Percentiles rank a stretch among this genome's conserved stretches.
Evolutionary conservation across 2,797 vertebrate species (phyloP).

Genomic region (Alca torda): DNA sequence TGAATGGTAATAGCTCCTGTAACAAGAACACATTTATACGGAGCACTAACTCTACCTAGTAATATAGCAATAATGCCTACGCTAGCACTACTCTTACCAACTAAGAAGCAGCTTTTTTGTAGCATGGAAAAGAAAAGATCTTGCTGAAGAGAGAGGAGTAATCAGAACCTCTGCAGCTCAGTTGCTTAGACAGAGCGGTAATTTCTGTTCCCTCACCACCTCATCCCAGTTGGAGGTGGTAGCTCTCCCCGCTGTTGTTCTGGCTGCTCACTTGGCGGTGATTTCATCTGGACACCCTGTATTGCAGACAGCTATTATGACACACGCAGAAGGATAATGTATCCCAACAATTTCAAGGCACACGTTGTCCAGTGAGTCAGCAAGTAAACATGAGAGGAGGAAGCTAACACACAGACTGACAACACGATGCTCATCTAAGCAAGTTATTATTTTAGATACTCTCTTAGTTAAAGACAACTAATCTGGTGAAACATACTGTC

Average conservation of each 20-base stretch:
- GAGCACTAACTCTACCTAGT: background rate
- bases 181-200: background rate
- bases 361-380: constrained; percentile 16
- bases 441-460: background rate
- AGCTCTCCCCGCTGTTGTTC: background rate
- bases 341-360: constrained; percentile 35
- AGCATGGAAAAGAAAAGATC: background rate
- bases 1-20: background rate
- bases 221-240: background rate
- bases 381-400: background rate
- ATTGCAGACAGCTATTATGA: constrained; percentile 34
- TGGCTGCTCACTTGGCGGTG: background rate
- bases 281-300: background rate
- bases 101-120: background rate
- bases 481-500: background rate
- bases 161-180: background rate
- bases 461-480: background rate
- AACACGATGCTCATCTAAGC: background rate
- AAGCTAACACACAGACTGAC: background rate
- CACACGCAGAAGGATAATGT: constrained; percentile 23
- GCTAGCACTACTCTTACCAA: background rate
- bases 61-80: background rate
- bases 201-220: background rate
- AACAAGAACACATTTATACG: background rate
- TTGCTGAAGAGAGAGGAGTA: background rate